Evolutionary conservation across 2,888 invertebrate genomes (phyloP), one percentile per base, ranked within the genome.

Genomic region (Selenia dentaria): DNA sequence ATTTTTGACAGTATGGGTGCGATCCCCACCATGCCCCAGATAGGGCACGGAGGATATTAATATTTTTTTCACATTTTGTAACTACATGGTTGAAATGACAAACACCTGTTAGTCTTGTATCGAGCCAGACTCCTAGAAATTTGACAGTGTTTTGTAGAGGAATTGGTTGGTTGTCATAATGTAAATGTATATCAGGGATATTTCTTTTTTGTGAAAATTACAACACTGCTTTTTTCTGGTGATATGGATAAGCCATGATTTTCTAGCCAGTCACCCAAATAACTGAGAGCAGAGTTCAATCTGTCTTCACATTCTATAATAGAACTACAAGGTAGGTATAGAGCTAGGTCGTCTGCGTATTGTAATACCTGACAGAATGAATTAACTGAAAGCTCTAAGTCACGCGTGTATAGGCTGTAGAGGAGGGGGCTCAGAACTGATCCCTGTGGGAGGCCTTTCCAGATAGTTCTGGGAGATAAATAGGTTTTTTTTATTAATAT

Each of bases 381-480:
- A 5, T 34, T 32, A 0, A 57, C 20, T 4, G 32, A 3, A 3
- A 5, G 0, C 1, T 59, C 54, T 1, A 62, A 28, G 10, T 64
- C 57, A 25, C 9, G 32, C 1, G 61, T 59, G 18, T 61, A 64
- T 0, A 59, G 9, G 22, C 38, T 61, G 18, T 56, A 62, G 0
- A 62, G 37, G 0, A 63, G 6, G 0, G 57, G 57, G 12, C 59
- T 58, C 0, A 59, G 24, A 0, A 62, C 60, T 3, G 53, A 62
- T 0, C 59, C 62, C 24, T 63, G 63, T 2, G 62, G 62, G 0
- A 63, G 46, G 5, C 63, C 67, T 32, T 49, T 59, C 57, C 56
- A 62, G 0, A 62, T 35, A 0, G 14, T 24, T 27, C 51, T 39
- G 0, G 28, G 11, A n/a, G 10, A n/a, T n/a, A n/a, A n/a, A n/a